Evolutionary conservation across 2,797 vertebrate species (phyloP).

Genomic region (Decapterus maruadsi): DNA sequence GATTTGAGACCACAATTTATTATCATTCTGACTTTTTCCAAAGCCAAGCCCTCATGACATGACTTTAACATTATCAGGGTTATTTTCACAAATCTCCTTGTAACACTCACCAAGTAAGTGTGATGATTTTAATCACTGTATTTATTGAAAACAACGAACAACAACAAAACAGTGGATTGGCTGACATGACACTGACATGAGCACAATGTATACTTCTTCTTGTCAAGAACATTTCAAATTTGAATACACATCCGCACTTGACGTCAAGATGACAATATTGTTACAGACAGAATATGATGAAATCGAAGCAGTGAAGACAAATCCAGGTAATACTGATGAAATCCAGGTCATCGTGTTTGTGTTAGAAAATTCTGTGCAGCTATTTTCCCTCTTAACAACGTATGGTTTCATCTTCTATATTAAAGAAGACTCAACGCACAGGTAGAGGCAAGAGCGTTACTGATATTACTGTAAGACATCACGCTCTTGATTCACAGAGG

Average conservation of each 20-base stretch:
- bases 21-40: neutral
- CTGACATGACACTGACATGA: neutral
- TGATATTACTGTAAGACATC: neutral
- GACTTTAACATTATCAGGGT: neutral
- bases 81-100: neutral
- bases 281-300: slow-evolving; percentile 11
- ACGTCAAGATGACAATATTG: slow-evolving; percentile 6
- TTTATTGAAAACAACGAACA: neutral
- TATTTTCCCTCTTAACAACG: neutral
- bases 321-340: slow-evolving; percentile 38
- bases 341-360: slow-evolving; percentile 14
- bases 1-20: neutral
- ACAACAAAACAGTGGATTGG: neutral
- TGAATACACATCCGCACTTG: neutral
- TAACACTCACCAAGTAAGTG: neutral
- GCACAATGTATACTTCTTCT: too few species aligned
- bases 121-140: neutral
- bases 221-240: neutral
- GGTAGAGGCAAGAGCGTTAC: neutral
- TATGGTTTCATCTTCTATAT: neutral
- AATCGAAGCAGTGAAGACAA: neutral
- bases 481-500: too few species aligned
- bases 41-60: neutral
- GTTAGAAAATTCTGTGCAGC: slow-evolving; percentile 21
- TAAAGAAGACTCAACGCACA: slow-evolving; percentile 2